A percentile compares a stretch with the other conserved stretches of the same genome.
phyloP scores from a whole-genome alignment of 2,113 vertebrate species.

The Vidua chalybeata region DNA sequence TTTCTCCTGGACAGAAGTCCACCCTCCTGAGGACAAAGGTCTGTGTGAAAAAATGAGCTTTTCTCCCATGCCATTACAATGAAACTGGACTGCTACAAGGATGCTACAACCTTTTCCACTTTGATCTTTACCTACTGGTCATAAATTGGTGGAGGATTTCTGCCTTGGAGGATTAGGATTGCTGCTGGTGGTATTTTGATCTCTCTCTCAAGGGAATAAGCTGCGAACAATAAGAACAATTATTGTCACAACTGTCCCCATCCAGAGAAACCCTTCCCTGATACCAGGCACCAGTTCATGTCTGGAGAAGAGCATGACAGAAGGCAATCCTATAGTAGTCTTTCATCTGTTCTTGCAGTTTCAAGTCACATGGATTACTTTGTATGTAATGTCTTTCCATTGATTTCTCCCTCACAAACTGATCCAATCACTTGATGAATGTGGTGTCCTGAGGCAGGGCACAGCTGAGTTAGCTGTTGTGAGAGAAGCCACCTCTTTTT shows the following conservation, averaged over 20 bases:
- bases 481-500: background rate
- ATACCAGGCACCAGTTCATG: background rate
- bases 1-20: background rate
- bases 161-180: background rate
- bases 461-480: background rate
- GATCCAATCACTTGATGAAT: background rate
- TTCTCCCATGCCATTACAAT: background rate
- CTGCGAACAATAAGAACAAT: background rate
- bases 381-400: background rate
- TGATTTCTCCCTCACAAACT: background rate
- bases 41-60: background rate
- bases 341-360: background rate
- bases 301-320: background rate
- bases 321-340: background rate
- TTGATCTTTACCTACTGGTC: background rate
- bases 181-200: background rate
- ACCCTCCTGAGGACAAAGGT: background rate
- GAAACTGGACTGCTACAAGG: background rate
- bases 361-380: background rate
- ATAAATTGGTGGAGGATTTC: background rate
- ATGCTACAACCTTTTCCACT: background rate
- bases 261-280: background rate
- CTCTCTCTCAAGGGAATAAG: background rate
- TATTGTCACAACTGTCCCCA: background rate
- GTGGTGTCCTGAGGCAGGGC: background rate